These are phyloP conservation scores for Pyrocephalus nanus DNA, from an alignment of 2,797 vertebrate genomes.

Conservation along the genomic window DNA sequence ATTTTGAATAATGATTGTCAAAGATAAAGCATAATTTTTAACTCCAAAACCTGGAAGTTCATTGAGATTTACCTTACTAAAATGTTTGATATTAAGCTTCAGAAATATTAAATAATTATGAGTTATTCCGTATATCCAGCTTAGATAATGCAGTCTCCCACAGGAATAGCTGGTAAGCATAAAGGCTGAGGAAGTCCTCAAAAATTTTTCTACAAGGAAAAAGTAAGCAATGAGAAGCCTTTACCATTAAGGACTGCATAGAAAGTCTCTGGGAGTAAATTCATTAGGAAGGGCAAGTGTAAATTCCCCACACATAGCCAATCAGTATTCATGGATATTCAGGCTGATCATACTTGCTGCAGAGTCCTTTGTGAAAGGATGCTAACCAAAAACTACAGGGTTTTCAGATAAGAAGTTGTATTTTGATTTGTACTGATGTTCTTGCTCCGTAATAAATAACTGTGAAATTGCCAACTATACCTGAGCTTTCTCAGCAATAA, in stretches of 20 bases:
- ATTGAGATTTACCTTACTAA: background rate
- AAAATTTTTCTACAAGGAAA: background rate
- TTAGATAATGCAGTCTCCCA: background rate
- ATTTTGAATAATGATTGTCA: background rate
- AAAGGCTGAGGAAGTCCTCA: background rate
- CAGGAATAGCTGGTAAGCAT: background rate
- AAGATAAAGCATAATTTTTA: background rate
- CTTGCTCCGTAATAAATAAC: background rate
- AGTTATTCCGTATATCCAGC: background rate
- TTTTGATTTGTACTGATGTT: background rate
- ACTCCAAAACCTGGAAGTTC: background rate
- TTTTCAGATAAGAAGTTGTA: background rate
- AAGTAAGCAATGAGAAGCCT: background rate
- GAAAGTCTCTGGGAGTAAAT: background rate
- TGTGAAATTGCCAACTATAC: background rate
- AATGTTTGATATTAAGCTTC: background rate
- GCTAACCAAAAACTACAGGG: background rate
- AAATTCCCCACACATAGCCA: background rate
- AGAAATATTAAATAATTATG: background rate
- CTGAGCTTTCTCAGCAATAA: background rate
- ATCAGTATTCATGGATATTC: background rate
- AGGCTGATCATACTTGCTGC: background rate
- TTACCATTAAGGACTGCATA: background rate
- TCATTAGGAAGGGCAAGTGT: background rate
- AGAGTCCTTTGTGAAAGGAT: background rate